Percentiles rank a stretch among this genome's conserved stretches.
Conservation (phyloP, 37 sponge, comb jelly and placozoan species). For the Axinella damicornis region DNA sequence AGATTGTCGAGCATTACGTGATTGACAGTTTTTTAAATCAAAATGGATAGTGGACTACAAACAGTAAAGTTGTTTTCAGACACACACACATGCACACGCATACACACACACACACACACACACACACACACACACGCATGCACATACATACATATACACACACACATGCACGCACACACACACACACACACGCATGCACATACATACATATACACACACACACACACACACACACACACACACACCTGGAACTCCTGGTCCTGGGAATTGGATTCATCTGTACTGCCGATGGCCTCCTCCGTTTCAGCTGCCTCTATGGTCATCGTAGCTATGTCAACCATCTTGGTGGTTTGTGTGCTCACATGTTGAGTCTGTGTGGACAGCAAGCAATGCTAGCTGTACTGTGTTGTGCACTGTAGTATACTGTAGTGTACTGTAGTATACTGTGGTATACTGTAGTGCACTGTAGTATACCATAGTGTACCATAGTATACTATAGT, state of each 20-base stretch:
- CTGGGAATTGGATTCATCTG: not conserved
- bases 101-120: not conserved
- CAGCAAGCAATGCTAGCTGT: not conserved
- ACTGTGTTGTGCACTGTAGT: not conserved
- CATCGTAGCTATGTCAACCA: constrained; percentile 70
- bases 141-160: not conserved
- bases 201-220: constrained; percentile 13
- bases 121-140: not conserved
- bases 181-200: not conserved
- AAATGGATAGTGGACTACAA: no score
- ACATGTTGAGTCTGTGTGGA: constrained; percentile 63
- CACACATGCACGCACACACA: constrained; percentile 1
- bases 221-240: not conserved
- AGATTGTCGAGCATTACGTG: no score
- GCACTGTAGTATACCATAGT: not conserved
- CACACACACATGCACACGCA: no score
- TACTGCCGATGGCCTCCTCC: constrained; percentile 66
- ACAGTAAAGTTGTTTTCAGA: no score
- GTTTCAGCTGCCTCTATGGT: constrained; percentile 64
- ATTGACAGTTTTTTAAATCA: no score
- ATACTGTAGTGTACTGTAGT: not conserved
- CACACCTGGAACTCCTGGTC: constrained; percentile 52
- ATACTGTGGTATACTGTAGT: not conserved
- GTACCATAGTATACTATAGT: no score
- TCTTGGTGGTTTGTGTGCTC: constrained; percentile 55